Base-by-base conservation (phyloP, 2,888 invertebrate species). In the Labia minor region DNA sequence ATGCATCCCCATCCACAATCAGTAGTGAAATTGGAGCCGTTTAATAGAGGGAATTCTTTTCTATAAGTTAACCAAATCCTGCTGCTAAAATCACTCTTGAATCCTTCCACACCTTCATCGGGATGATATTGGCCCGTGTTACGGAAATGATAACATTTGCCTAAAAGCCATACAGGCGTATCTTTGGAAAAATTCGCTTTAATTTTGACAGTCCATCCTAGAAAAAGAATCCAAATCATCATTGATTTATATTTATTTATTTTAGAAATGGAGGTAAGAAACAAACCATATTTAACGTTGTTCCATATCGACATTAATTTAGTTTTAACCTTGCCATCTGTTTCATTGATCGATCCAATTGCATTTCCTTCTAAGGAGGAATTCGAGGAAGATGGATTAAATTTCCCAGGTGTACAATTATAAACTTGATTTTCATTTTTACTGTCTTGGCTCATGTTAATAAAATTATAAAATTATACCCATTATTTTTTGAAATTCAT, bases 1-100 rank as follows among this genome's bases (percentile, higher is more conserved):
- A 88, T 88, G 74, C 95, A 95, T 0, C 95, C 95, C 95, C 95
- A 95, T 1, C 95, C 95, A 78, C 93, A 93, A 76, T 95, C 95
- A 1, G 92, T 88, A 1, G 91, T 93, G 72, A 89, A 87, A 69
- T 84, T 85, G 1, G 92, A 90, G 19, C 90, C 90, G 74, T 86
- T 84, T 77, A 94, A 83, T 8, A 83, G 83, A 4, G 90, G 90
- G 76, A 95, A 94, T 78, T 92, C 92, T 72, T 90, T 82, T 68
- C 93, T 82, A 75, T 93, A 93, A 1, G 92, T 92, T 80, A 93
- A 85, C 94, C 93, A 94, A 64, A 94, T 77, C 72, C 88, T 85
- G 72, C 90, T 92, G 8, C 85, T 82, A 74, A 93, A 94, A 76
- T 94, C 94, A 65, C 85, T 83, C 74, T 89, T 88, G 75, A 94